These are phyloP conservation scores for Rhadina sibilatrix DNA, from an alignment of 2,113 vertebrate species.

Conservation along the genomic window DNA sequence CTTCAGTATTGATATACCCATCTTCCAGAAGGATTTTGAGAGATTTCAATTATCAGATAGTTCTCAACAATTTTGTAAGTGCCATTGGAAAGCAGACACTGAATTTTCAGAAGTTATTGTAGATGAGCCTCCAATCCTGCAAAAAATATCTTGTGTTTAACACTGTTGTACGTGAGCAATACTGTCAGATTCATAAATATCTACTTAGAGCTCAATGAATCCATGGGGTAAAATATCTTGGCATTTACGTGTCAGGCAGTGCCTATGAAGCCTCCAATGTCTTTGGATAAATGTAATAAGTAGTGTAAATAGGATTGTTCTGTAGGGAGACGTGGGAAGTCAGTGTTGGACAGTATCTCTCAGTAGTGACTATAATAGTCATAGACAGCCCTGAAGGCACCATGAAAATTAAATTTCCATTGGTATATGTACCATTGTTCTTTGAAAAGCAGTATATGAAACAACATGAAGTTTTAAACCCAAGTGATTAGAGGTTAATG, in stretches of 20 bases:
- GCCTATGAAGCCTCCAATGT: background rate
- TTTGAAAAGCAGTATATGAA: background rate
- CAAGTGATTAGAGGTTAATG: background rate
- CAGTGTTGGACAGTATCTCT: background rate
- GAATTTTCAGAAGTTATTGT: background rate
- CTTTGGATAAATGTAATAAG: background rate
- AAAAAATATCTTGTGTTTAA: background rate
- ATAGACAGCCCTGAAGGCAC: background rate
- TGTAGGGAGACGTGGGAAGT: background rate
- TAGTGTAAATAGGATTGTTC: background rate
- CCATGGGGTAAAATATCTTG: background rate
- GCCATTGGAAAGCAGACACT: background rate
- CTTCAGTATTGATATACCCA: slow-evolving; percentile 9
- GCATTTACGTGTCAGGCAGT: background rate
- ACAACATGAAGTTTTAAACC: background rate
- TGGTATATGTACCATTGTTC: background rate
- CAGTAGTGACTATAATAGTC: background rate
- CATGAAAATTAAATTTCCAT: background rate
- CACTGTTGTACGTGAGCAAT: background rate
- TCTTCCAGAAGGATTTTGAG: slow-evolving; percentile 18
- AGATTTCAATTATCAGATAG: slow-evolving; percentile 7
- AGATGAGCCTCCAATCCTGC: background rate
- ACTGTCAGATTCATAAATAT: background rate
- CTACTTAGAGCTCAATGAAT: background rate
- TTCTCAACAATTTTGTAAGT: background rate